Evolutionary conservation across 2,797 vertebrate genomes (phyloP).

Genomic region (Gobio occitaniae): DNA sequence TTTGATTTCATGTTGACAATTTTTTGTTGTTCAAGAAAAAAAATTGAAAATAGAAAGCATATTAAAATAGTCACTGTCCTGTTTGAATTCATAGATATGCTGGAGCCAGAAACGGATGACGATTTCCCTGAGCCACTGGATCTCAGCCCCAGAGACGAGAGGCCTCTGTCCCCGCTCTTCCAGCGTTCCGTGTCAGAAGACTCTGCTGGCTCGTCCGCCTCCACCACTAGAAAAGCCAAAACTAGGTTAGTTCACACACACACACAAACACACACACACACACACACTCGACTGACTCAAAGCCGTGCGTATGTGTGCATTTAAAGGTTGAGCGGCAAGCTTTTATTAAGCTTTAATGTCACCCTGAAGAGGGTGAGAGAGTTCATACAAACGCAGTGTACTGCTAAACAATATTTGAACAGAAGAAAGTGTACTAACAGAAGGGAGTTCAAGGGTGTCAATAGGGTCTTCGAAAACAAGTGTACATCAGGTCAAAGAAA

Average conservation of each 20-base stretch:
- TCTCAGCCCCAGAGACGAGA: conserved; percentile 50
- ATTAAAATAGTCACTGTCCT: neutral
- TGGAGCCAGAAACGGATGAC: conserved; percentile 73
- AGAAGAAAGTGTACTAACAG: conserved; percentile 1
- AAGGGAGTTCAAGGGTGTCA: neutral
- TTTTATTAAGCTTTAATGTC: conserved; percentile 7
- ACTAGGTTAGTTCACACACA: conserved; percentile 79
- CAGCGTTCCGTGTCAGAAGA: conserved; percentile 86
- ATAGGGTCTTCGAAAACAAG: neutral
- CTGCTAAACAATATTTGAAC: conserved; percentile 4
- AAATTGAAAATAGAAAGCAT: neutral
- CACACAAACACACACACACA: conserved; percentile 2
- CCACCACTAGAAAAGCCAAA: conserved; percentile 85
- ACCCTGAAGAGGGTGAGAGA: neutral
- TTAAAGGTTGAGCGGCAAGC: neutral
- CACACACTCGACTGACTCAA: neutral
- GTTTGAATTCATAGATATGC: conserved; percentile 75
- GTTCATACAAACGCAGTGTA: neutral
- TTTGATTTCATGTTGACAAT: neutral
- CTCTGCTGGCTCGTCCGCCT: conserved; percentile 81
- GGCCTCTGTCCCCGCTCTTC: conserved; percentile 78
- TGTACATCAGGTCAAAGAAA: neutral
- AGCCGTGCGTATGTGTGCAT: neutral
- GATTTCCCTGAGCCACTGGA: conserved; percentile 66
- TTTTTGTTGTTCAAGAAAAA: neutral